Conservation (phyloP, 2,797 vertebrate species). For the Hemibagrus guttatus region DNA sequence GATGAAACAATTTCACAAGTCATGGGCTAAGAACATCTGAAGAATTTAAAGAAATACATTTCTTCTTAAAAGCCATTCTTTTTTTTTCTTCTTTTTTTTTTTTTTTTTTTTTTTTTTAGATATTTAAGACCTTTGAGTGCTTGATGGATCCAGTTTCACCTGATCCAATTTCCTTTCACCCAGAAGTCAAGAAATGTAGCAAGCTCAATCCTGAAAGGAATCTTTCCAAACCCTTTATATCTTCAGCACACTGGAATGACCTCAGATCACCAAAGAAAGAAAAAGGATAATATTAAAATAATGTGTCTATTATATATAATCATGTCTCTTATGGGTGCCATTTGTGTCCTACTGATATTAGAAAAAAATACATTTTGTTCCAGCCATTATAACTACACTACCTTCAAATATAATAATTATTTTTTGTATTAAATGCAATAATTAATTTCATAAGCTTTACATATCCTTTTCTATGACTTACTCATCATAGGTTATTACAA, state of each 20-base stretch:
- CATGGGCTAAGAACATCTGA: not conserved
- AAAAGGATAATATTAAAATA: not conserved
- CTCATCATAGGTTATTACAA: not conserved
- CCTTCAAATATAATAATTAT: not conserved
- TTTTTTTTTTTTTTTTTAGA: not conserved
- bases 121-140: slow-evolving; percentile 17
- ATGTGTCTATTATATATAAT: not conserved
- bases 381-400: not conserved
- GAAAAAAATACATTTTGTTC: not conserved
- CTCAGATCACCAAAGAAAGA: not conserved
- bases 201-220: not conserved
- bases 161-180: slow-evolving; percentile 24
- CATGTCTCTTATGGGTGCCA: not conserved
- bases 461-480: not conserved
- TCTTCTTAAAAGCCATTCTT: not conserved
- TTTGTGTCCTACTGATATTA: not conserved
- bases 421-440: not conserved
- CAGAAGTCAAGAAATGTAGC: slow-evolving; percentile 17
- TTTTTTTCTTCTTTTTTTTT: not conserved
- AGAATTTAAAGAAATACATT: not conserved
- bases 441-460: not conserved
- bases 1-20: slow-evolving; percentile 26
- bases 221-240: not conserved
- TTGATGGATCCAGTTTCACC: slow-evolving; percentile 1
- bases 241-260: not conserved